Base-by-base conservation (phyloP, 2,888 invertebrate species). In the Drosophila aldrichi region DNA sequence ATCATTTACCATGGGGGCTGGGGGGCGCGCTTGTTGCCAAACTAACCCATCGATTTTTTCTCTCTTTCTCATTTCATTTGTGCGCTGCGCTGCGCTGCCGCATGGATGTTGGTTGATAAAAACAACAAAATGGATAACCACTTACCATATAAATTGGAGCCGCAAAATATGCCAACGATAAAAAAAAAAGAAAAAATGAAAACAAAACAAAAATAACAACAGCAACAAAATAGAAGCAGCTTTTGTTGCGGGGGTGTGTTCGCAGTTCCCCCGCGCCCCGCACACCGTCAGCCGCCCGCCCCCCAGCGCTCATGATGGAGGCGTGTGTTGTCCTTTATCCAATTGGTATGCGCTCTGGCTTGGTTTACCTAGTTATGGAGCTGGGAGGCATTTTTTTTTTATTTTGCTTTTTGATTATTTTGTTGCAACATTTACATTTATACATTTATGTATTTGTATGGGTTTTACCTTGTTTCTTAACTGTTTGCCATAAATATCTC, bases 91-190 rank as follows among this genome's bases (percentile, higher is more conserved):
- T 70, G 70, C 52, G 58, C 32, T 49, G 49, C 49, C 12, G 32
- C 49, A 49, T 70, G 62, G 69, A 60, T 79, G 78, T 70, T 74
- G 77, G 79, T 70, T 74, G 77, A 73, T 81, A 77, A 78, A 78
- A 54, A 54, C 52, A 77, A 77, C 78, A 77, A 74, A 77, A 78
- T 78, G 77, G 78, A 77, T 77, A 77, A 68, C 83, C 83, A 81
- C 81, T 82, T 82, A 86, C 86, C 82, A 82, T 82, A 82, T 82
- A 82, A 86, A 86, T 86, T 86, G 81, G 79, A 86, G 81, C 81
- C 79, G 81, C 66, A 86, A 77, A 77, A 86, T 82, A 82, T 82
- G 82, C 82, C 81, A 86, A 63, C 86, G 76, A 76, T 79, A 71
- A 68, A 82, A 70, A 69, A 59, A 56, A 55, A 55, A 40, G 12